Conservation (phyloP, 2,797 vertebrate species). For the Phalanger gymnotis region DNA sequence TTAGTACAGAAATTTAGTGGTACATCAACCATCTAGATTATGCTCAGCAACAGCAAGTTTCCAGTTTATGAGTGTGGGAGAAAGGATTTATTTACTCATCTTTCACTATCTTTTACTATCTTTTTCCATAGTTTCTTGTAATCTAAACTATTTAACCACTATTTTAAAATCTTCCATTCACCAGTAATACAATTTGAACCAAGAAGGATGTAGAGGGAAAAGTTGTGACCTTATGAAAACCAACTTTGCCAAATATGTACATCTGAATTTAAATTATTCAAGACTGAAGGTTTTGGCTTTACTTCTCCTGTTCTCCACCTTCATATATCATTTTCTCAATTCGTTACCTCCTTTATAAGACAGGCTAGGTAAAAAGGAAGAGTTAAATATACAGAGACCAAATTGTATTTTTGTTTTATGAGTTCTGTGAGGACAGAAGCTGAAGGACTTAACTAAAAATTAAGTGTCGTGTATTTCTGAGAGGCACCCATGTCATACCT, state of each 20-base stretch:
- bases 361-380: neutral
- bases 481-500: neutral
- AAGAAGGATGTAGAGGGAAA: neutral
- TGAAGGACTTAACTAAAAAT: neutral
- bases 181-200: neutral
- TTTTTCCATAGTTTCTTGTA: conserved; percentile 37
- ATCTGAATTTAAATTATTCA: neutral
- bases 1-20: neutral
- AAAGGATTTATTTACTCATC: conserved; percentile 31
- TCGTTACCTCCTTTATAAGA: neutral
- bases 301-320: neutral
- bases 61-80: conserved; percentile 21
- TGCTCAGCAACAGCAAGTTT: conserved; percentile 11
- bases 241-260: neutral
- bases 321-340: conserved; percentile 2
- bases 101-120: too few relatives aligned
- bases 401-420: neutral
- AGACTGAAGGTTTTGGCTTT: neutral
- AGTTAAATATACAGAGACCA: neutral
- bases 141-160: neutral
- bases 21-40: neutral
- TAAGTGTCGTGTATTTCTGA: neutral
- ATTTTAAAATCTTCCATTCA: neutral
- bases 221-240: neutral
- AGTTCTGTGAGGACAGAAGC: neutral